Conservation (phyloP, 2,888 invertebrate species). For the Caradrina kadenii region DNA sequence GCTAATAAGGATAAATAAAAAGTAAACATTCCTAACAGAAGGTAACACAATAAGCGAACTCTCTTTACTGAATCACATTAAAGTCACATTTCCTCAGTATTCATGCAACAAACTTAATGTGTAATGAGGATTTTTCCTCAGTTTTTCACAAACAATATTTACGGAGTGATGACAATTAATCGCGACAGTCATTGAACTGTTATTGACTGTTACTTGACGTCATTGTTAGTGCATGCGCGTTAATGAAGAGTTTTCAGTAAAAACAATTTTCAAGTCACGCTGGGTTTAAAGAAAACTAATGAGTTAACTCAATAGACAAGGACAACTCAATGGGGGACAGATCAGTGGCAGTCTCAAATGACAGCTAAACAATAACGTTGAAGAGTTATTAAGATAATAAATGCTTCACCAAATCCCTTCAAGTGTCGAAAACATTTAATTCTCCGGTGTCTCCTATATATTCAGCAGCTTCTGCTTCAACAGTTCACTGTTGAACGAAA, state of each 20-base stretch:
- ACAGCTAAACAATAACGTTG: no score
- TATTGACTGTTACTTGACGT: constrained; percentile 9
- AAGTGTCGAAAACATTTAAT: no score
- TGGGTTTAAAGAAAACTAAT: background rate
- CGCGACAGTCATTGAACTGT: constrained; percentile 22
- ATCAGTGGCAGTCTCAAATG: no score
- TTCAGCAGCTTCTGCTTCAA: background rate
- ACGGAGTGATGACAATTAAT: background rate
- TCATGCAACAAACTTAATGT: background rate
- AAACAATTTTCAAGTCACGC: background rate
- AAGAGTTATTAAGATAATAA: no score
- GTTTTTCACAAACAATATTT: constrained; percentile 2
- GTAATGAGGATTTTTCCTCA: constrained; percentile 2
- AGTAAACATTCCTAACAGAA: constrained; percentile 7
- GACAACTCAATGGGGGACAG: no score
- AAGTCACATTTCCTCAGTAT: constrained; percentile 2
- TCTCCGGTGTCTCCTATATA: no score
- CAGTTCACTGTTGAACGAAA: constrained; percentile 4
- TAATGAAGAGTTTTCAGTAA: background rate
- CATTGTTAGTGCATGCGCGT: constrained; percentile 2
- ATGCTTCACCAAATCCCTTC: no score
- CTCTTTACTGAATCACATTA: background rate
- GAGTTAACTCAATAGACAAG: background rate
- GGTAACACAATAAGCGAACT: background rate
- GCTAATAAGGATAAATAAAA: background rate